Base-by-base conservation (phyloP, 2,797 vertebrate species). In the Masticophis lateralis region DNA sequence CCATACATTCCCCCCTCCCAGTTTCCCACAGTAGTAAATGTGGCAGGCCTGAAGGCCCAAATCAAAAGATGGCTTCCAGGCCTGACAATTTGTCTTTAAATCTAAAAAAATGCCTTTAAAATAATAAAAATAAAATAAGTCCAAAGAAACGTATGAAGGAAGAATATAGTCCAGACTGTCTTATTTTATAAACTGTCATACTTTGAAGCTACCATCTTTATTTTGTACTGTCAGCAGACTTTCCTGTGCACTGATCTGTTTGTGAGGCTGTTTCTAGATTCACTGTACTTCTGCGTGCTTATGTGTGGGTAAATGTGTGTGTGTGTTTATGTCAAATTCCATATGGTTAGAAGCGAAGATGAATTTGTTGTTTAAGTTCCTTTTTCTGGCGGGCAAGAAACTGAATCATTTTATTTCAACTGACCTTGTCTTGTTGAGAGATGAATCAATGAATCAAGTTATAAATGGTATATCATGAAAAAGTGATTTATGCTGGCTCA, bases 401-500 rank as follows among this genome's bases (percentile, higher is more conserved):
- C 94, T 97, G 97, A 97, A 98, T 97, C 92, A 94, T 97, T 97
- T 97, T 97, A 93, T 96, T 96, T 94, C 94, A 93, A 92, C 92
- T 97, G 97, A 98, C 97, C 97, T 98, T 98, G 97, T 98, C 97
- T 97, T 96, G 95, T 97, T 96, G 96, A 94, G 91, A 96, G 95
- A 97, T 95, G 96, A 97, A 97, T 97, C 97, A 97, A 96, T 97
- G 97, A 97, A 96, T 98, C 97, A 98, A 97, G 94, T 96, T 97
- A 97, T 94, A 92, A 97, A 97, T 96, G 96, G 95, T 97, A 96
- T 96, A 97, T 97, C 97, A 98, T 97, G 96, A 98, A 97, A 97
- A 98, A 98, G 96, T 97, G 96, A 98, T 97, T 97, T 97, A 97
- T 97, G 95, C 89, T 27, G 94, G 92, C 94, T 95, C 97, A 97